phyloP scores from a whole-genome alignment of 1,140 invertebrate species.

The Campoletis sonorensis region DNA sequence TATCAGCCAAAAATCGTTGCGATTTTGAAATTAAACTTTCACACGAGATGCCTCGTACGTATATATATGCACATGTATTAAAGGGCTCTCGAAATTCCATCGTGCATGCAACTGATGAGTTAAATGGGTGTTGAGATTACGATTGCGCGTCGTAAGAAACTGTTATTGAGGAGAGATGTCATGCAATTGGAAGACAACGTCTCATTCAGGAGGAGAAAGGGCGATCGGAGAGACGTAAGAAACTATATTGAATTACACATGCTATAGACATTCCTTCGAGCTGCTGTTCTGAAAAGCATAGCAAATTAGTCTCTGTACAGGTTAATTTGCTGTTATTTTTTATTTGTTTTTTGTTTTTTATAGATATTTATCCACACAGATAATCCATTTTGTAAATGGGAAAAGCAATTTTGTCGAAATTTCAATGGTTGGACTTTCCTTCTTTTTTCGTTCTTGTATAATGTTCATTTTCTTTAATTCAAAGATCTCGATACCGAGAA shows the following conservation, averaged over 20 bases:
- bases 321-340: neutral
- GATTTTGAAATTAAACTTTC: neutral
- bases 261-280: constrained; percentile 42
- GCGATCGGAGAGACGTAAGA: neutral
- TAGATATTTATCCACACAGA: neutral
- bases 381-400: neutral
- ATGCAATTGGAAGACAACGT: constrained; percentile 43
- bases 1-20: no score
- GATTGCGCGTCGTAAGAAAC: constrained; percentile 33
- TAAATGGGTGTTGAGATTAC: constrained; percentile 38
- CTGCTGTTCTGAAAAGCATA: constrained; percentile 10
- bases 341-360: neutral
- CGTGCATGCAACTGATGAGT: constrained; percentile 38
- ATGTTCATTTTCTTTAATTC: neutral
- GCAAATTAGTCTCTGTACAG: neutral
- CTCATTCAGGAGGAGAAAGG: constrained; percentile 34
- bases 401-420: neutral
- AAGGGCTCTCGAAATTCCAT: constrained; percentile 7
- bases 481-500: no score
- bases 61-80: neutral
- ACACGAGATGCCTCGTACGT: neutral
- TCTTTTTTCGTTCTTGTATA: constrained; percentile 18
- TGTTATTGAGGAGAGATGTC: constrained; percentile 40
- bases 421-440: neutral
- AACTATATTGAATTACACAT: constrained; percentile 42